These are phyloP conservation scores for Lochmaea crataegi DNA, from an alignment of 2,888 invertebrate species.

Conservation along the genomic window DNA sequence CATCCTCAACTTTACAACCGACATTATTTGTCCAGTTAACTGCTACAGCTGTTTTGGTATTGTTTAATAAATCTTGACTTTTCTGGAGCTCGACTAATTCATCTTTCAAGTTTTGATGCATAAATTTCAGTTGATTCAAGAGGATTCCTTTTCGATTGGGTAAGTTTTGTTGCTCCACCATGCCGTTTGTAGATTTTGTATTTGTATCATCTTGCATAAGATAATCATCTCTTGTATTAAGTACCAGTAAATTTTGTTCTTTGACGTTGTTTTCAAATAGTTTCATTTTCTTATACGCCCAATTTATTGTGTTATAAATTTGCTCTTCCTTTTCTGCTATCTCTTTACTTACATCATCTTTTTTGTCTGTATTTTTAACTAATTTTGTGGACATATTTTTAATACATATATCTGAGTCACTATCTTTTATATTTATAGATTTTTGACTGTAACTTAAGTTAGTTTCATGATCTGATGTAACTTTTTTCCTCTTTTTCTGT, in stretches of 20 bases:
- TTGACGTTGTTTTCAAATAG: not conserved
- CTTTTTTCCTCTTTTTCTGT: not conserved
- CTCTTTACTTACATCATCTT: not conserved
- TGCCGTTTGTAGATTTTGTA: not conserved
- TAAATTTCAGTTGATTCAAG: not conserved
- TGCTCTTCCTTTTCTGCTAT: slow-evolving; percentile 10
- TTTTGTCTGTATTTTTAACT: not conserved
- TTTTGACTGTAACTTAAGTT: not conserved
- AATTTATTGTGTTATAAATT: not conserved
- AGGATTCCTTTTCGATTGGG: not conserved
- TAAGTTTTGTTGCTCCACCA: not conserved
- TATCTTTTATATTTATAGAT: not conserved
- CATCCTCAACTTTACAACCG: not conserved
- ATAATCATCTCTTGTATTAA: too few species aligned
- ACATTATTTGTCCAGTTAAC: not conserved
- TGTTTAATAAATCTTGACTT: not conserved
- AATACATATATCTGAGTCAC: not conserved
- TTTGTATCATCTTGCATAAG: not conserved
- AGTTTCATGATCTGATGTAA: not conserved
- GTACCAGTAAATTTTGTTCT: too few species aligned
- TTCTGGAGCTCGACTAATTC: not conserved
- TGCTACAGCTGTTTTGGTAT: not conserved
- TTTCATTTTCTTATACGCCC: slow-evolving; percentile 1
- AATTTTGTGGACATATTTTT: not conserved
- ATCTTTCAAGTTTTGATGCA: not conserved